Conservation (phyloP, 2,113 vertebrate genomes). For the Felis chaus region DNA sequence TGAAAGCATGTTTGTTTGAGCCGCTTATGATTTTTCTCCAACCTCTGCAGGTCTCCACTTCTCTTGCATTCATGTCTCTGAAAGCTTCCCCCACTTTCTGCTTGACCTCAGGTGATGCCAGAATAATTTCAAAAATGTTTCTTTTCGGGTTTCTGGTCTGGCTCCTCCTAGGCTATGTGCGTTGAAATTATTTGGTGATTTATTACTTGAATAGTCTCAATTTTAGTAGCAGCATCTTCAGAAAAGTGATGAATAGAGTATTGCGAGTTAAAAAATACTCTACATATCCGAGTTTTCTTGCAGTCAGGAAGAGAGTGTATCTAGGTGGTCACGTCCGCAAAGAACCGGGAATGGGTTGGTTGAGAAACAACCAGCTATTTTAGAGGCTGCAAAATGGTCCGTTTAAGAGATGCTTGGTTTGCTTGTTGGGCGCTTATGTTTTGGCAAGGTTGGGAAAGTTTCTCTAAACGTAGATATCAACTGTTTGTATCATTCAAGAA, state of each 20-base stretch:
- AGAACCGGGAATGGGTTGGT: background rate
- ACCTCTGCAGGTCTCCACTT: background rate
- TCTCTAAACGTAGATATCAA: background rate
- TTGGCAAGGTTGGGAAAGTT: background rate
- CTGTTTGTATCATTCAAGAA: background rate
- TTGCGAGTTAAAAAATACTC: background rate
- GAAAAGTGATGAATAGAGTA: slow-evolving; percentile 44
- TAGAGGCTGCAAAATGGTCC: background rate
- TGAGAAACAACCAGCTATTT: background rate
- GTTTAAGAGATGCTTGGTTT: background rate
- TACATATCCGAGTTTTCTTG: background rate
- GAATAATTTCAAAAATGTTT: slow-evolving; percentile 69
- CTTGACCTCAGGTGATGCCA: slow-evolving; percentile 58
- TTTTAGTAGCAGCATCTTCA: background rate
- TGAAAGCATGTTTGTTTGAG: background rate
- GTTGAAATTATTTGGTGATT: slow-evolving; percentile 34
- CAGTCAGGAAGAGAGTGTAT: background rate
- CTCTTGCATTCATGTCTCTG: background rate
- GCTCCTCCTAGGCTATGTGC: slow-evolving; percentile 37
- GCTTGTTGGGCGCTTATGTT: background rate
- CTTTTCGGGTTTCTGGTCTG: slow-evolving; percentile 20
- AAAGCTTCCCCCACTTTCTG: background rate
- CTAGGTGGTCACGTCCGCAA: background rate
- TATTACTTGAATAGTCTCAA: slow-evolving; percentile 16
- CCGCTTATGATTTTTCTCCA: background rate